phyloP scores from a whole-genome alignment of 2,113 vertebrate genomes.

The Tachuris rubrigastra region DNA sequence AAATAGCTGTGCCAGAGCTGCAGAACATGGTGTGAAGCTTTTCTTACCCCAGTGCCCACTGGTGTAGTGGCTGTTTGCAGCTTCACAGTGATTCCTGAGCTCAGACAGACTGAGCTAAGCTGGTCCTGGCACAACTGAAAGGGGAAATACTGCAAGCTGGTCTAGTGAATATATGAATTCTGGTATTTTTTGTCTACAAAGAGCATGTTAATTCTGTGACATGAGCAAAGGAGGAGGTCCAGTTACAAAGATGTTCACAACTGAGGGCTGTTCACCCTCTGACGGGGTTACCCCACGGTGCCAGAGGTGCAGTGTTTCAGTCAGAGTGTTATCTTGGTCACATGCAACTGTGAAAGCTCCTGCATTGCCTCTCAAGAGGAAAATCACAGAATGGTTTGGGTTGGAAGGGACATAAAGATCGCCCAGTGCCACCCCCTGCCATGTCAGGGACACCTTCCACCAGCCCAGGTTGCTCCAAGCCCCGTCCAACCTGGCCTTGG shows the following conservation, averaged over 20 bases:
- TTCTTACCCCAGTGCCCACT: background rate
- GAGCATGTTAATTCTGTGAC: background rate
- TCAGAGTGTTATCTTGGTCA: background rate
- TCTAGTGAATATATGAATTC: accelerated
- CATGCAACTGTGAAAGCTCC: background rate
- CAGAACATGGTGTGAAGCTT: background rate
- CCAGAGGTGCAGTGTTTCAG: background rate
- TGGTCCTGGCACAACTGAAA: background rate
- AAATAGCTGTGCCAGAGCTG: background rate
- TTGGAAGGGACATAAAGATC: background rate
- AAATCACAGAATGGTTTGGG: background rate
- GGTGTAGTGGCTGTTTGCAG: background rate
- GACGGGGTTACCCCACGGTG: background rate
- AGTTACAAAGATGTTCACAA: background rate
- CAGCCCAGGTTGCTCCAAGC: background rate
- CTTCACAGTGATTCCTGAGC: background rate
- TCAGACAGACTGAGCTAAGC: background rate
- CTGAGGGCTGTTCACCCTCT: background rate
- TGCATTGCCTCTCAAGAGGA: background rate
- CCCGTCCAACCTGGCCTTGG: background rate
- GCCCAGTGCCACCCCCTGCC: background rate
- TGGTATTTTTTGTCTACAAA: background rate
- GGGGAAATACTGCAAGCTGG: background rate
- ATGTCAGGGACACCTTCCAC: background rate
- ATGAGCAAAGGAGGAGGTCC: background rate